Base-by-base conservation (phyloP, 1,140 invertebrate species). In the Psix sp. region DNA sequence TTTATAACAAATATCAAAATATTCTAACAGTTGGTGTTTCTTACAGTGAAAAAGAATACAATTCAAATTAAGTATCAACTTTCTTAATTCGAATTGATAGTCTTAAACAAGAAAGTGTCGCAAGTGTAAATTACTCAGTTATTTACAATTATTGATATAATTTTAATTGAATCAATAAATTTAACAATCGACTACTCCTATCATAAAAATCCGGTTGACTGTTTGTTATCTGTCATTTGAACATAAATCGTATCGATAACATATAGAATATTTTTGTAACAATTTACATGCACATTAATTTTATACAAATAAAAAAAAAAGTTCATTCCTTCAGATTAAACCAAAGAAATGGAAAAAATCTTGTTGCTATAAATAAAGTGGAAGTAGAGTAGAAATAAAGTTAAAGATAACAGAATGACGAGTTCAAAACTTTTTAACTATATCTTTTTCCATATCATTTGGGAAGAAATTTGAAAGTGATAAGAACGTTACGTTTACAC, bases 181-280 rank as follows among this genome's bases (percentile, higher is more conserved):
- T 7, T 7, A 29, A 29, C 26, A 3, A 29, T 24, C n/a, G n/a
- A n/a, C n/a, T n/a, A 29, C 26, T 3, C 26, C 7, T 29, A 1
- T 29, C 7, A 29, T 29, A 29, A 29, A 29, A 29, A 29, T 29
- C 26, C 26, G 2, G 26, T 29, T 24, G 26, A 29, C n/a, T 5
- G 26, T 29, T 29, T 2, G 26, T 29, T 29, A 29, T 29, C 26
- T 29, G n/a, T 2, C 26, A n/a, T 29, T 29, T 29, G n/a, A 29
- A 10, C 26, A 29, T 29, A 29, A 29, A 29, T 29, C 26, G 7
- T 7, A 10, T 29, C 6, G 26, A 29, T n/a, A n/a, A n/a, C 26
- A 29, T 29, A 7, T 29, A 29, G n/a, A 29, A 29, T 29, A 29
- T 29, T 29, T 29, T 29, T n/a, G 26, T 29, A 29, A 29, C 26